Conservation (phyloP, 2,797 vertebrate species). For the Phylloscopus collybita region DNA sequence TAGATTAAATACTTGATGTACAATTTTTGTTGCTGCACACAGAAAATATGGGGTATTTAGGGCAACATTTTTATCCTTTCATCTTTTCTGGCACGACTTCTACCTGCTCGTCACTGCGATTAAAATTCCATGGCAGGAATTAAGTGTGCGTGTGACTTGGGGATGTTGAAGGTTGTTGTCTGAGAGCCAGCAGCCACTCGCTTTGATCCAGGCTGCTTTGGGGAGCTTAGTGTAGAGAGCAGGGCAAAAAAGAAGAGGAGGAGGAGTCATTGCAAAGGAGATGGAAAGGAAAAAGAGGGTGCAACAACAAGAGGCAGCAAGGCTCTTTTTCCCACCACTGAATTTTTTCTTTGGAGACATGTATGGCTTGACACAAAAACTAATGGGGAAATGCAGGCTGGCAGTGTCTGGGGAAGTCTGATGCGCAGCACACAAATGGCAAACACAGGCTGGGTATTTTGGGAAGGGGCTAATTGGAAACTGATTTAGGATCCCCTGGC, state of each 20-base stretch:
- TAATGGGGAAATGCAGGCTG: background rate
- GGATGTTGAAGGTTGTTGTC: background rate
- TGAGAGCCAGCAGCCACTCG: background rate
- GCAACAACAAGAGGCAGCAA: background rate
- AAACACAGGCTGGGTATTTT: background rate
- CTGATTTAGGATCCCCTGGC: accelerated
- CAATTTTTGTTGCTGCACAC: background rate
- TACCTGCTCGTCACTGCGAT: constrained; percentile 26
- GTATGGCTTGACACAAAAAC: background rate
- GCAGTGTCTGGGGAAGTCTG: background rate
- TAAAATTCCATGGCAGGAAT: constrained; percentile 20
- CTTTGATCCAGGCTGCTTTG: background rate
- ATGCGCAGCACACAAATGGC: background rate
- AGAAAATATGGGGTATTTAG: constrained; percentile 32
- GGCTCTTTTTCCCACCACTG: background rate
- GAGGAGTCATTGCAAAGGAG: background rate
- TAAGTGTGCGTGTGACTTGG: background rate
- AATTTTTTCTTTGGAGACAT: background rate
- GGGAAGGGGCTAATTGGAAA: background rate
- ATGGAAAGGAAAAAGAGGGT: background rate
- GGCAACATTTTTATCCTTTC: constrained; percentile 49
- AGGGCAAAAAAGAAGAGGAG: background rate
- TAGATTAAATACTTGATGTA: constrained; percentile 41
- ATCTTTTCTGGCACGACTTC: constrained; percentile 52
- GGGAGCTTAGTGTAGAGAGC: background rate